Percentiles rank a stretch among this genome's conserved stretches.
Evolutionary conservation across 2,888 invertebrate genomes (phyloP).

Genomic region (Netelia virgata): DNA sequence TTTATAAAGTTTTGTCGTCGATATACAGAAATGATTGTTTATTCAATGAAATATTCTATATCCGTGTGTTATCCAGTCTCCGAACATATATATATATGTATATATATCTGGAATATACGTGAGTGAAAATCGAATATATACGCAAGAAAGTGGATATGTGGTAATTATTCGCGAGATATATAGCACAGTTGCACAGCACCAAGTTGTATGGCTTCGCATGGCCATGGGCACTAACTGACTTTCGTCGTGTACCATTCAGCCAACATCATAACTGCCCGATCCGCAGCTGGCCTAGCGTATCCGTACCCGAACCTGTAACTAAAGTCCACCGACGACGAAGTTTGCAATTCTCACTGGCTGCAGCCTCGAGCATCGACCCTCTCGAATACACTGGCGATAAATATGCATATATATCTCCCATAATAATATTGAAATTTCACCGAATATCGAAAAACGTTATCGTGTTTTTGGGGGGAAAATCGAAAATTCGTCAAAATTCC

Average conservation of each 20-base stretch:
- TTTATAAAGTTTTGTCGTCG: neutral
- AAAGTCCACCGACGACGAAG: conserved; percentile 72
- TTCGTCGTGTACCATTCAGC: conserved; percentile 78
- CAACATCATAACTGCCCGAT: conserved; percentile 71
- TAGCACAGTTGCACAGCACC: conserved; percentile 67
- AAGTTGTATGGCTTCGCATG: conserved; percentile 79
- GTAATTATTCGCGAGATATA: conserved; percentile 79
- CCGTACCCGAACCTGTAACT: conserved; percentile 71
- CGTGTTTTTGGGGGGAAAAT: too few species aligned
- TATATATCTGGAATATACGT: conserved; percentile 23
- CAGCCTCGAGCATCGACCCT: conserved; percentile 33
- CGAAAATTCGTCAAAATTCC: too few species aligned
- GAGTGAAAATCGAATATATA: conserved; percentile 30
- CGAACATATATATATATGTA: too few species aligned
- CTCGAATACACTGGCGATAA: conserved; percentile 10
- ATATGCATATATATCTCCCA: conserved; percentile 38
- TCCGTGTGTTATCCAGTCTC: conserved; percentile 32
- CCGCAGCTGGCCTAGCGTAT: conserved; percentile 68
- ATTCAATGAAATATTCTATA: conserved; percentile 26
- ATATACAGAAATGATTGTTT: conserved; percentile 10
- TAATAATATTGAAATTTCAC: conserved; percentile 4
- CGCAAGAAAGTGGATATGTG: conserved; percentile 76
- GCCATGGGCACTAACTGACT: conserved; percentile 80
- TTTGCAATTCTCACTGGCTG: conserved; percentile 65
- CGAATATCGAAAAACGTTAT: conserved; percentile 4